These are phyloP conservation scores for Pristionchus mayeri DNA, from an alignment of 2,888 invertebrate genomes.

Conservation along the genomic window DNA sequence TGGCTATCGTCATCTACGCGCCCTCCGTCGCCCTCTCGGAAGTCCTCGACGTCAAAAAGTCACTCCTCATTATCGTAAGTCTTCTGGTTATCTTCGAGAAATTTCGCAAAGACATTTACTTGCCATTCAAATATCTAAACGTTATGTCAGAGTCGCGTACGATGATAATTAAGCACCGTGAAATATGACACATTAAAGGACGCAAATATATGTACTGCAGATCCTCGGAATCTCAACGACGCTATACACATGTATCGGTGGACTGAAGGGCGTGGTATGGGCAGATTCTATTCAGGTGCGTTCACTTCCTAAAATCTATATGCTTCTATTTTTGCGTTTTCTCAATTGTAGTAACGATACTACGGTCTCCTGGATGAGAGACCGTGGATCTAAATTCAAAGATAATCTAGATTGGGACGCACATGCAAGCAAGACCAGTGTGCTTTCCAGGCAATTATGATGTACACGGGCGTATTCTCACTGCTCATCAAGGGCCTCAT, in stretches of 20 bases:
- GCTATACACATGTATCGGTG: slow-evolving; percentile 69
- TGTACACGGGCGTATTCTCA: slow-evolving; percentile 68
- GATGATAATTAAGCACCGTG: too few relatives aligned
- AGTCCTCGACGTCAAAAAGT: slow-evolving; percentile 64
- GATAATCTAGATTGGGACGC: not conserved
- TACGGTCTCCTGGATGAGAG: not conserved
- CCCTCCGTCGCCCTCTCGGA: slow-evolving; percentile 68
- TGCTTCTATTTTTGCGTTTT: not conserved
- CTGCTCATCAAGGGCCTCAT: slow-evolving; percentile 63
- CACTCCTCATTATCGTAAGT: slow-evolving; percentile 60
- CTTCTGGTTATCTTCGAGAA: not conserved
- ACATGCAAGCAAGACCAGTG: not conserved
- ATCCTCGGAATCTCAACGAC: slow-evolving; percentile 67
- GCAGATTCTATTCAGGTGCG: slow-evolving; percentile 65
- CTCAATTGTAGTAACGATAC: not conserved
- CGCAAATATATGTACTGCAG: too few relatives aligned
- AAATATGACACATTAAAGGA: too few relatives aligned
- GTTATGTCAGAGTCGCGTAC: too few relatives aligned
- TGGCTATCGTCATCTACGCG: slow-evolving; percentile 69
- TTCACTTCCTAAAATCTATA: not conserved
- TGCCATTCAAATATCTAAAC: not conserved
- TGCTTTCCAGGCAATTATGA: slow-evolving; percentile 62
- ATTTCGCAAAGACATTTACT: not conserved
- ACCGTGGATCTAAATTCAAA: too few relatives aligned
- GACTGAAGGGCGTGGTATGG: slow-evolving; percentile 71